These are phyloP conservation scores for Enteromius unitaeniatus DNA, from an alignment of 2,797 vertebrate species.

Conservation along the genomic window DNA sequence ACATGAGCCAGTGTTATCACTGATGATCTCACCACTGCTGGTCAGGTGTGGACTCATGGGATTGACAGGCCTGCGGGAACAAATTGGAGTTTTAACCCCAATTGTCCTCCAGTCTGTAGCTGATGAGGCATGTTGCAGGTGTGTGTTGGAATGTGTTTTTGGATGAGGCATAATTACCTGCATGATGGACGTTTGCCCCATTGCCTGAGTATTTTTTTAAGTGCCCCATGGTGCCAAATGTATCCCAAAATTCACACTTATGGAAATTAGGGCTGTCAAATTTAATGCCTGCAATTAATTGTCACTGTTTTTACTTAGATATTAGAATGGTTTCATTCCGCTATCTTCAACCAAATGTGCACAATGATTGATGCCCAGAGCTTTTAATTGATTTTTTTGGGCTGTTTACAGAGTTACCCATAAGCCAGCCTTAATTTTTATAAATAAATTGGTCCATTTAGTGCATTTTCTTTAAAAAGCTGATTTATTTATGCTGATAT, in stretches of 20 bases:
- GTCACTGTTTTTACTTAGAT: background rate
- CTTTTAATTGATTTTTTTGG: background rate
- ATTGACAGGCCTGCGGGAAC: slow-evolving; percentile 28
- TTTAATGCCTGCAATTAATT: slow-evolving; percentile 2
- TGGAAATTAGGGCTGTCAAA: slow-evolving; percentile 9
- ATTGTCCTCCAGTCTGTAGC: slow-evolving; percentile 17
- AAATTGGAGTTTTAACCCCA: slow-evolving; percentile 21
- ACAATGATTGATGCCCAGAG: background rate
- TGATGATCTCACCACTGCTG: slow-evolving; percentile 28
- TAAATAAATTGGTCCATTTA: background rate
- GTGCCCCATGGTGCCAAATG: slow-evolving; percentile 13
- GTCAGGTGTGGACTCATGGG: slow-evolving; percentile 1
- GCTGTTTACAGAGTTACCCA: background rate
- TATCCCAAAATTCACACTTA: slow-evolving; percentile 17
- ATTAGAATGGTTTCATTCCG: background rate
- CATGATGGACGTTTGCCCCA: slow-evolving; percentile 39
- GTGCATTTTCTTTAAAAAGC: background rate
- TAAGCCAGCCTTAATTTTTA: background rate
- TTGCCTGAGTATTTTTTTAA: slow-evolving; percentile 31
- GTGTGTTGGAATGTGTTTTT: slow-evolving; percentile 15
- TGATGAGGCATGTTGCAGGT: slow-evolving; percentile 14
- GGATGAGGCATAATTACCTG: slow-evolving; percentile 41
- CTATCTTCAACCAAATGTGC: background rate
- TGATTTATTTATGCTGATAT: background rate
- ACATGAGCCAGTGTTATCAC: slow-evolving; percentile 30